These are phyloP conservation scores for Chionomys nivalis DNA, from an alignment of 2,113 vertebrate species.

Conservation along the genomic window DNA sequence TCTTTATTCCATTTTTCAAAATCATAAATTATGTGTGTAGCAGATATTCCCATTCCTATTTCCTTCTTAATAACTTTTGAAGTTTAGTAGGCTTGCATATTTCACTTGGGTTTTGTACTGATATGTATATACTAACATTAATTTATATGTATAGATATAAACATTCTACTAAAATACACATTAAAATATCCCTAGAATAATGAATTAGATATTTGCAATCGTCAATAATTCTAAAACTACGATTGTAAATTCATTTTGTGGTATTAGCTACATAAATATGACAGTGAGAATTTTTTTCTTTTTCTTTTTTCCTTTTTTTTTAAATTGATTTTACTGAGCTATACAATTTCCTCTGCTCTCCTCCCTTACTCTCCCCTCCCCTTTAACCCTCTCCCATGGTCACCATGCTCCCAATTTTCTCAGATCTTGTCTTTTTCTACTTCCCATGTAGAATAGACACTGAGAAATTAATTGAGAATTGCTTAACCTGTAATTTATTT, in stretches of 20 bases:
- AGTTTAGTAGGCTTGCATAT: neutral
- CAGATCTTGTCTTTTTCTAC: too few species aligned
- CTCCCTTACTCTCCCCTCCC: too few species aligned
- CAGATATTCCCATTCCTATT: neutral
- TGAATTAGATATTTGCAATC: neutral
- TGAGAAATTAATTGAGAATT: slow-evolving; percentile 25
- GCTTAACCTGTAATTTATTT: slow-evolving; percentile 24
- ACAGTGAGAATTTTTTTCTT: neutral
- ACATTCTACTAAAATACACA: neutral
- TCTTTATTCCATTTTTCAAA: neutral
- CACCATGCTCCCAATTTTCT: too few species aligned
- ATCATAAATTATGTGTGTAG: slow-evolving; percentile 43
- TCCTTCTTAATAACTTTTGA: neutral
- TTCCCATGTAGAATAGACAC: too few species aligned
- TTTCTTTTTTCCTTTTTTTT: too few species aligned
- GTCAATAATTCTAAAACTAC: neutral
- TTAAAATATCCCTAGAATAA: neutral
- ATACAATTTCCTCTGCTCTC: too few species aligned
- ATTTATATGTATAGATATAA: slow-evolving; percentile 38
- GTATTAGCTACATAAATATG: slow-evolving; percentile 14
- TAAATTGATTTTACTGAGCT: too few species aligned
- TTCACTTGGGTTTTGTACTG: slow-evolving; percentile 32
- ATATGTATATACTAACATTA: neutral
- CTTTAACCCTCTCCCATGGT: too few species aligned
- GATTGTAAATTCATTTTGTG: slow-evolving; percentile 25